Conservation (phyloP, 2,797 vertebrate species). For the Poliocrania exsul region DNA sequence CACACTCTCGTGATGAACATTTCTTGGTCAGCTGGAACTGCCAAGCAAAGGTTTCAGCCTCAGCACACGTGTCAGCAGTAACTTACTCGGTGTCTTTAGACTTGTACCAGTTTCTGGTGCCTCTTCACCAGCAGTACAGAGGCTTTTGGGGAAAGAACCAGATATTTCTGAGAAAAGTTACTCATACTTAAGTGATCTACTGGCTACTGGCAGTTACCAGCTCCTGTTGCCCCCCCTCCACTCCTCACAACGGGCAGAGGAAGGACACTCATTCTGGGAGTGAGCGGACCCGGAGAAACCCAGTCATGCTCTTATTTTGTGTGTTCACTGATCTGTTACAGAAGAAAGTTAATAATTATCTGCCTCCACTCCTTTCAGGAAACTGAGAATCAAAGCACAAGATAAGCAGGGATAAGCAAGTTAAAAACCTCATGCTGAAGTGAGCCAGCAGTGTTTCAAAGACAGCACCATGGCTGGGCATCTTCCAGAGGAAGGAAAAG, state of each 20-base stretch:
- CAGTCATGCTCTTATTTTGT: background rate
- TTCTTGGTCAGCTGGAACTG: background rate
- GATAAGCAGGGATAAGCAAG: background rate
- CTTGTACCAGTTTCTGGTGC: background rate
- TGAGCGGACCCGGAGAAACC: background rate
- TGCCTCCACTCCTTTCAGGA: background rate
- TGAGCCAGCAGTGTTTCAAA: background rate
- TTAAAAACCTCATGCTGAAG: background rate
- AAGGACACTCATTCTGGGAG: background rate
- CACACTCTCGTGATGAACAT: accelerated
- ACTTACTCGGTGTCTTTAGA: background rate
- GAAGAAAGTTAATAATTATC: background rate
- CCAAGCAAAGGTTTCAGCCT: background rate
- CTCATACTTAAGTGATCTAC: background rate
- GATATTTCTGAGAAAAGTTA: slow-evolving; percentile 7
- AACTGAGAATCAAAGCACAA: background rate
- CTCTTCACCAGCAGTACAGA: background rate
- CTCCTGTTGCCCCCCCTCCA: background rate
- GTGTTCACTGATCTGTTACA: background rate
- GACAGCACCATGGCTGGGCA: background rate
- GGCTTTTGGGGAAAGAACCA: background rate
- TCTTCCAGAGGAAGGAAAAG: background rate
- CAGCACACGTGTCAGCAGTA: background rate
- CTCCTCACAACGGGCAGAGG: background rate
- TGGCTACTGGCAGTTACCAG: background rate